phyloP scores from a whole-genome alignment of 2,888 invertebrate genomes.

The Pseudococcus jackbeardsleyi region DNA sequence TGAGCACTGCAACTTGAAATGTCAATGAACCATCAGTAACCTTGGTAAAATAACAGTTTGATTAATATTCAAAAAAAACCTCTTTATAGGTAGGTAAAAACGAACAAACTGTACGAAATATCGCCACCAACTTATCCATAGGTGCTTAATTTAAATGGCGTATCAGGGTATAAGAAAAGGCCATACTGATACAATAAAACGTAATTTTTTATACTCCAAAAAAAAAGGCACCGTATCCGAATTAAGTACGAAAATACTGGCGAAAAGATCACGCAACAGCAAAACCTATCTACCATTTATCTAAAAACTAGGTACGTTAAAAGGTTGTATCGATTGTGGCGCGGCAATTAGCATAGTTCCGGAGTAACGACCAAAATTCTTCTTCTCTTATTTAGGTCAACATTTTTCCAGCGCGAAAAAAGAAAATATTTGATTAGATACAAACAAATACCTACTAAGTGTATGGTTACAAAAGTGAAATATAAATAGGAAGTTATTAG shows the following conservation, averaged over 20 bases:
- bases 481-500: slow-evolving; percentile 10
- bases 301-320: slow-evolving; percentile 52
- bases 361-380: slow-evolving; percentile 39
- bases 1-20: background rate
- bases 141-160: background rate
- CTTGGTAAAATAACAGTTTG: background rate
- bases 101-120: background rate
- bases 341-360: slow-evolving; percentile 55
- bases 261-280: slow-evolving; percentile 30
- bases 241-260: slow-evolving; percentile 17
- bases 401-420: slow-evolving; percentile 47
- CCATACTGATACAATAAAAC: background rate
- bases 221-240: background rate
- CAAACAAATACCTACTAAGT: background rate
- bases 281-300: slow-evolving; percentile 49
- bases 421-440: slow-evolving; percentile 26
- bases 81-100: background rate
- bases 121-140: background rate
- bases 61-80: background rate
- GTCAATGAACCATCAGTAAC: background rate
- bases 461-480: background rate
- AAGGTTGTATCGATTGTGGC: slow-evolving; percentile 53
- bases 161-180: slow-evolving; percentile 5
- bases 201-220: background rate
- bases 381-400: slow-evolving; percentile 50